Evolutionary conservation across 2,888 invertebrate genomes (phyloP).

Genomic region (Athetis lepigone): DNA sequence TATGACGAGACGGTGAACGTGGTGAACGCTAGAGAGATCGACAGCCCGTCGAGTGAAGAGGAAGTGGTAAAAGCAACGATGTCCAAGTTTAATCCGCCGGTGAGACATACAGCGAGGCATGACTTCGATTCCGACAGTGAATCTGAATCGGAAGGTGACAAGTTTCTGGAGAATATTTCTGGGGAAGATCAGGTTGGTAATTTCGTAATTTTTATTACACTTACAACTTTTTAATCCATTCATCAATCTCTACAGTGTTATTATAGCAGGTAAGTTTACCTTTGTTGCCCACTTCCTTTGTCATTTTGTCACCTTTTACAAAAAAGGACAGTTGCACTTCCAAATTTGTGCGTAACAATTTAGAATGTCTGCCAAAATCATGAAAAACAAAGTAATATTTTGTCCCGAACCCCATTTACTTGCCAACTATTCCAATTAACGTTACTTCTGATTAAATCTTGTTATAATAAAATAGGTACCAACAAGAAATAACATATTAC

Average conservation of each 20-base stretch:
- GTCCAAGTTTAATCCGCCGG: conserved; percentile 87
- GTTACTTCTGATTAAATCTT: conserved; percentile 16
- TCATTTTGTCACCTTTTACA: conserved; percentile 7
- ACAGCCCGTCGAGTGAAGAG: conserved; percentile 83
- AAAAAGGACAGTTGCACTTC: background rate
- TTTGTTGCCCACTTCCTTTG: conserved; percentile 17
- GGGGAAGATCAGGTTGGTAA: conserved; percentile 78
- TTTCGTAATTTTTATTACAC: background rate
- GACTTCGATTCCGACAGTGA: conserved; percentile 87
- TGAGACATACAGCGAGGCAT: conserved; percentile 82
- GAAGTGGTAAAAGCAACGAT: conserved; percentile 79
- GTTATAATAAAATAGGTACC: conserved; percentile 16
- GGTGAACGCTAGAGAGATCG: conserved; percentile 90
- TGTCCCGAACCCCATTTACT: conserved; percentile 14
- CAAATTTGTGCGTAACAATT: too few species aligned
- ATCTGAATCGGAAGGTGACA: conserved; percentile 80
- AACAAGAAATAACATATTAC: conserved; percentile 26
- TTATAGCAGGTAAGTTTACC: too few species aligned
- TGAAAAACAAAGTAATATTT: background rate
- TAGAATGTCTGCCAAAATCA: background rate
- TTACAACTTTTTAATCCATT: too few species aligned
- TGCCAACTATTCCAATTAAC: conserved; percentile 11
- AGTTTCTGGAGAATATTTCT: conserved; percentile 76
- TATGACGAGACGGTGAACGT: conserved; percentile 91
- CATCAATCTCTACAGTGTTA: too few species aligned